These are phyloP conservation scores for Ormia ochracea DNA, from an alignment of 2,888 invertebrate genomes.

Conservation along the genomic window DNA sequence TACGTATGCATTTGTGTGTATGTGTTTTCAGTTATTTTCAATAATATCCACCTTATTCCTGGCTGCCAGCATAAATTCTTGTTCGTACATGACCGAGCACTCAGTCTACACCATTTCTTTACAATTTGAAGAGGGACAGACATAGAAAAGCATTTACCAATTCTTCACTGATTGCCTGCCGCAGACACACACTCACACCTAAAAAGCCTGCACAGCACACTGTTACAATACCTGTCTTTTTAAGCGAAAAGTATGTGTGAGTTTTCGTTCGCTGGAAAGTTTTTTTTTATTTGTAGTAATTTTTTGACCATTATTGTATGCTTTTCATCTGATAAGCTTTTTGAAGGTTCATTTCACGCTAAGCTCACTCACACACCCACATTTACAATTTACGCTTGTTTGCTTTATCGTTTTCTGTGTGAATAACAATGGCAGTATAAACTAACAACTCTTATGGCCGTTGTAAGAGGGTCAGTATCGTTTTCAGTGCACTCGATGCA, in stretches of 20 bases:
- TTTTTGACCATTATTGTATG: slow-evolving; percentile 64
- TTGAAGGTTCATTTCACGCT: slow-evolving; percentile 60
- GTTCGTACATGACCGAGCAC: neutral
- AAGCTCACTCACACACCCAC: slow-evolving; percentile 16
- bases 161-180: slow-evolving; percentile 10
- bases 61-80: neutral
- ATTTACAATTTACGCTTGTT: slow-evolving; percentile 38
- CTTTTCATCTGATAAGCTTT: slow-evolving; percentile 69
- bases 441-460: slow-evolving; percentile 18
- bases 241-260: neutral
- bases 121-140: slow-evolving; percentile 25
- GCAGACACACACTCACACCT: neutral
- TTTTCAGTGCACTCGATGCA: neutral
- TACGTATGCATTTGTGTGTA: too few species aligned
- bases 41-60: slow-evolving; percentile 29
- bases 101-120: slow-evolving; percentile 34
- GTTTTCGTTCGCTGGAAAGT: neutral
- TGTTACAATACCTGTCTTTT: slow-evolving; percentile 27
- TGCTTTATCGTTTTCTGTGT: slow-evolving; percentile 35
- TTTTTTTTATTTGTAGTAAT: neutral
- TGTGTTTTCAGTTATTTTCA: slow-evolving; percentile 11
- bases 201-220: neutral
- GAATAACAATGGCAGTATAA: slow-evolving; percentile 12
- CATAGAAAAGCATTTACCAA: slow-evolving; percentile 35
- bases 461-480: neutral